These are phyloP conservation scores for Mico argentatus DNA, from an alignment of 2,797 vertebrate genomes.

Conservation along the genomic window DNA sequence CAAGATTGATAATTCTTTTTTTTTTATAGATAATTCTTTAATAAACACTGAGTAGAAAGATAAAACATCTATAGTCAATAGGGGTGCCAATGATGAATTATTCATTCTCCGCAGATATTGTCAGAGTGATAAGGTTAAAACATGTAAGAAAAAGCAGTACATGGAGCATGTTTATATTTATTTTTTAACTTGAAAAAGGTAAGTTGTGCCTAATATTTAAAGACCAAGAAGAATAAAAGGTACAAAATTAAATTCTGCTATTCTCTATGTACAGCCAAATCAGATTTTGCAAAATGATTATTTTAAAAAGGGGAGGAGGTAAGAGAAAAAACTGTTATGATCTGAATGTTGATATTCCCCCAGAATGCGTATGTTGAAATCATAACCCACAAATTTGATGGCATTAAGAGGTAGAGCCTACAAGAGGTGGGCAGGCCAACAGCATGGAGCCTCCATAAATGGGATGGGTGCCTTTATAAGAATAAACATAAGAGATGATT, in stretches of 20 bases:
- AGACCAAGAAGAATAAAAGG: neutral
- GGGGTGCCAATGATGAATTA: neutral
- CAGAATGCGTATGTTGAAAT: neutral
- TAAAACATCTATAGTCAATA: neutral
- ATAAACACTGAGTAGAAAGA: slow-evolving; percentile 25
- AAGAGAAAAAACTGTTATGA: neutral
- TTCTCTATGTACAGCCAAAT: neutral
- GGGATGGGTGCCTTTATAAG: neutral
- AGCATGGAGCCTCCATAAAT: neutral
- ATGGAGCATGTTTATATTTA: neutral
- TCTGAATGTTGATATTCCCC: neutral
- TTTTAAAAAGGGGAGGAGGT: neutral
- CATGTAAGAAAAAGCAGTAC: neutral
- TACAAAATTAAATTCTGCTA: neutral
- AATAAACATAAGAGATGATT: neutral
- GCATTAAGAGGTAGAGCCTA: neutral
- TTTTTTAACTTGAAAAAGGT: neutral
- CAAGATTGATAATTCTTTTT: neutral
- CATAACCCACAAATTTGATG: neutral
- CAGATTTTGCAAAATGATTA: neutral
- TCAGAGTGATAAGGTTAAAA: neutral
- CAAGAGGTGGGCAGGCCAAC: neutral
- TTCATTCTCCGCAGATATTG: neutral
- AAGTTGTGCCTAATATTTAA: neutral
- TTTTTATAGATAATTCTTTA: neutral